A percentile compares a stretch with the other conserved stretches of the same genome.
phyloP scores from a whole-genome alignment of 2,113 vertebrate species.

The Oophaga pumilio region DNA sequence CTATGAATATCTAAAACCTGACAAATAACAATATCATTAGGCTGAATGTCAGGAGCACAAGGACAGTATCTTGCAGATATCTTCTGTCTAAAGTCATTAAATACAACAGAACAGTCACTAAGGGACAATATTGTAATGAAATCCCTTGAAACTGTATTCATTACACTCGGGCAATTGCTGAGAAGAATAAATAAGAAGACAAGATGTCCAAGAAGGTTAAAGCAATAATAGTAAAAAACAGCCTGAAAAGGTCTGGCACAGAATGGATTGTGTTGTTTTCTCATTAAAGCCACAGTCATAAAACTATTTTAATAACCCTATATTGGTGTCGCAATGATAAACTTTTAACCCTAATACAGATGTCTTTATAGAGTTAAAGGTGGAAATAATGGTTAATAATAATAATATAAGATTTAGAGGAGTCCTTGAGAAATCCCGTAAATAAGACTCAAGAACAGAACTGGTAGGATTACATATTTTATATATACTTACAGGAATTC shows the following conservation, averaged over 20 bases:
- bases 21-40: slow-evolving; percentile 27
- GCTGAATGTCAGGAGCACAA: not conserved
- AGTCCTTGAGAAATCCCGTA: not conserved
- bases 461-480: not conserved
- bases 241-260: not conserved
- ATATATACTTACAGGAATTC: not conserved
- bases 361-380: not conserved
- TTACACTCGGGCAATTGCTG: slow-evolving; percentile 10
- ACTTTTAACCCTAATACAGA: slow-evolving; percentile 4
- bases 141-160: slow-evolving; percentile 31
- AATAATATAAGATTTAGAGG: no score
- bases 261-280: not conserved
- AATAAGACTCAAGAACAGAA: not conserved
- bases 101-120: slow-evolving; percentile 13
- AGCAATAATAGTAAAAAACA: not conserved
- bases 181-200: slow-evolving; percentile 37
- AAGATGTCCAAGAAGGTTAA: slow-evolving; percentile 16
- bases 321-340: not conserved
- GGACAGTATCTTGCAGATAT: not conserved
- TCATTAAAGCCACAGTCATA: not conserved
- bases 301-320: not conserved
- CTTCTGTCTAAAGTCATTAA: slow-evolving; percentile 23
- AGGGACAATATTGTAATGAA: slow-evolving; percentile 36
- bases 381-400: not conserved
- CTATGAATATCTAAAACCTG: not conserved